phyloP scores from a whole-genome alignment of 2,113 vertebrate genomes.

The Saguinus imperator region DNA sequence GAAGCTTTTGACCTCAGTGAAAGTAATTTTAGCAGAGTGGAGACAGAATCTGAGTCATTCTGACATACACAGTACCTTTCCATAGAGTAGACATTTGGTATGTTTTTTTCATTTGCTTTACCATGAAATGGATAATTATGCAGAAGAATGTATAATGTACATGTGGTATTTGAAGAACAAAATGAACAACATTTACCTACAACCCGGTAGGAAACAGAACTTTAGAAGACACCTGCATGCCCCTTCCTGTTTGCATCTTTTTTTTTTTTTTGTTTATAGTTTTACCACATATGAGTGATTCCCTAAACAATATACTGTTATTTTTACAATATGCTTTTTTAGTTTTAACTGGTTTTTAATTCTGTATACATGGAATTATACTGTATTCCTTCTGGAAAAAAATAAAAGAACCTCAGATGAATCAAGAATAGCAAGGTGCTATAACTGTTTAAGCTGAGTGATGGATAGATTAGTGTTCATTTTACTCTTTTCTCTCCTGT shows the following conservation, averaged over 20 bases:
- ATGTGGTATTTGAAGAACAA: neutral
- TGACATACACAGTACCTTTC: neutral
- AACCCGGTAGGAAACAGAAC: neutral
- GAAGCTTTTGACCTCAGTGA: neutral
- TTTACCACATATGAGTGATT: neutral
- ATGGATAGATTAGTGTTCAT: neutral
- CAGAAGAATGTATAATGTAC: neutral
- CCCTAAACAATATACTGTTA: neutral
- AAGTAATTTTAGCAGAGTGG: neutral
- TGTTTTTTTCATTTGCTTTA: neutral
- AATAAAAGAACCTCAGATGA: neutral
- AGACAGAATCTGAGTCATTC: neutral
- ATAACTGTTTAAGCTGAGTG: neutral
- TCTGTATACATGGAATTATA: neutral
- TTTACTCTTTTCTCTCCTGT: neutral
- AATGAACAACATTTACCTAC: neutral
- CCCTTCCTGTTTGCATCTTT: neutral
- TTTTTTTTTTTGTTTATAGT: neutral
- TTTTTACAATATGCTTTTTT: neutral
- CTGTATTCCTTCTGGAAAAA: neutral
- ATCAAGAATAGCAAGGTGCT: neutral
- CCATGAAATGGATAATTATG: neutral
- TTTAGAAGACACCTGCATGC: neutral
- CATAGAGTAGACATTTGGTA: neutral
- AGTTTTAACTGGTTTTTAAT: slow-evolving; percentile 1